Conservation (phyloP, 2,113 vertebrate species). For the Dromaius novaehollandiae region DNA sequence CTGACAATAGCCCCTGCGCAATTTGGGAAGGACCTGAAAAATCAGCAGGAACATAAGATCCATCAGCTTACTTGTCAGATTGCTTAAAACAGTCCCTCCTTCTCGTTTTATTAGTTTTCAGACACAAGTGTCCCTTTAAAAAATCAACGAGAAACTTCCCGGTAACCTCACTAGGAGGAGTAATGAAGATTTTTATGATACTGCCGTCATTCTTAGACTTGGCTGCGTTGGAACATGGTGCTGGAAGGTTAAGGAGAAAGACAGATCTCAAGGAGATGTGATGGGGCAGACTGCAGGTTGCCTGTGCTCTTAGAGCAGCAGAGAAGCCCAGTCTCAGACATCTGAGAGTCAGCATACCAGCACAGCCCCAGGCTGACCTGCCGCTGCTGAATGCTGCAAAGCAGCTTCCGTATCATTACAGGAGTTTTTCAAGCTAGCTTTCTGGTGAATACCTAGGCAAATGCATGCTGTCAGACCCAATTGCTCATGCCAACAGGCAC, state of each 20-base stretch:
- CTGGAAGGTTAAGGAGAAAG: neutral
- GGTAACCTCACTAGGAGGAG: neutral
- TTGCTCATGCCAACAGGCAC: constrained; percentile 13
- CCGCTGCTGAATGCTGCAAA: neutral
- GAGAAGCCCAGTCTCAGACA: neutral
- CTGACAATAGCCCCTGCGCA: too few species aligned
- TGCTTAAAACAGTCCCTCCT: neutral
- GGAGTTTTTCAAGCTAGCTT: neutral
- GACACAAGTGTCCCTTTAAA: neutral
- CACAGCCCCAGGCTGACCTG: constrained; percentile 30
- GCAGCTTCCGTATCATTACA: neutral
- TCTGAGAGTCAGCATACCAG: neutral
- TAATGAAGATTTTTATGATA: rapidly evolving
- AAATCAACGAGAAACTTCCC: neutral
- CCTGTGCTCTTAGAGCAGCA: neutral
- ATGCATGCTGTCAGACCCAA: constrained; percentile 1
- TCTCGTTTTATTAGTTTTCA: neutral
- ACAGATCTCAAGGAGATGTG: neutral
- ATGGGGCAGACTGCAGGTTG: neutral
- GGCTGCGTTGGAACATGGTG: neutral
- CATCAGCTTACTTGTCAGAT: neutral
- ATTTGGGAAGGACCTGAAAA: neutral
- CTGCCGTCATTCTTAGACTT: rapidly evolving
- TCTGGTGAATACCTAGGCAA: constrained; percentile 1
- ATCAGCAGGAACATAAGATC: neutral